These are phyloP conservation scores for Drosophila longiperda DNA, from an alignment of 2,888 invertebrate species.

Conservation along the genomic window DNA sequence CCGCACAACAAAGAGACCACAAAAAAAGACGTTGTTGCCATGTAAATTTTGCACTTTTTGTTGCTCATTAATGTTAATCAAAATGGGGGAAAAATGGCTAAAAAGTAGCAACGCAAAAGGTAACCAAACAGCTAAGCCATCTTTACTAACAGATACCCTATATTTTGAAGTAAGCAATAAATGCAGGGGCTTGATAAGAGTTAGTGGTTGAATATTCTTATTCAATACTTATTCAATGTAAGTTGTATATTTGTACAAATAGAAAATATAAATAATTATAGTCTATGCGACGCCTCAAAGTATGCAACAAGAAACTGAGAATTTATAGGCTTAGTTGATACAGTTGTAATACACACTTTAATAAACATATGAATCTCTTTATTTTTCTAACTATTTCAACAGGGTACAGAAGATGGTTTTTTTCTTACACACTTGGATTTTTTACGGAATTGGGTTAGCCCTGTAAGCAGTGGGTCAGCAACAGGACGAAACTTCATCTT, in stretches of 20 bases:
- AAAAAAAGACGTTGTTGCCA: conserved; percentile 57
- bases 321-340: not conserved
- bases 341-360: not conserved
- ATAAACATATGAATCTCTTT: not conserved
- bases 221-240: not conserved
- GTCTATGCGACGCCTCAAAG: conserved; percentile 16
- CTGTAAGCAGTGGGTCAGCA: conserved; percentile 33
- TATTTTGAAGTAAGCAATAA: not conserved
- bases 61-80: conserved; percentile 79
- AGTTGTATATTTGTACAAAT: too few relatives aligned
- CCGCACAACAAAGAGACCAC: conserved; percentile 49
- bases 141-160: conserved; percentile 11
- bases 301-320: conserved; percentile 21
- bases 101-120: conserved; percentile 9
- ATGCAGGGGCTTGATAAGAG: not conserved
- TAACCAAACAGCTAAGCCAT: not conserved
- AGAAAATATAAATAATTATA: not conserved
- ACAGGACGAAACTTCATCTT: conserved; percentile 21
- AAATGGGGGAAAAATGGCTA: conserved; percentile 52
- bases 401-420: not conserved
- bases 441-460: conserved; percentile 22
- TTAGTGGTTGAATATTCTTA: not conserved
- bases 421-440: conserved; percentile 25
- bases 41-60: conserved; percentile 79
- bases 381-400: not conserved